phyloP scores from a whole-genome alignment of 2,888 invertebrate genomes.

The Philereme vetulata region DNA sequence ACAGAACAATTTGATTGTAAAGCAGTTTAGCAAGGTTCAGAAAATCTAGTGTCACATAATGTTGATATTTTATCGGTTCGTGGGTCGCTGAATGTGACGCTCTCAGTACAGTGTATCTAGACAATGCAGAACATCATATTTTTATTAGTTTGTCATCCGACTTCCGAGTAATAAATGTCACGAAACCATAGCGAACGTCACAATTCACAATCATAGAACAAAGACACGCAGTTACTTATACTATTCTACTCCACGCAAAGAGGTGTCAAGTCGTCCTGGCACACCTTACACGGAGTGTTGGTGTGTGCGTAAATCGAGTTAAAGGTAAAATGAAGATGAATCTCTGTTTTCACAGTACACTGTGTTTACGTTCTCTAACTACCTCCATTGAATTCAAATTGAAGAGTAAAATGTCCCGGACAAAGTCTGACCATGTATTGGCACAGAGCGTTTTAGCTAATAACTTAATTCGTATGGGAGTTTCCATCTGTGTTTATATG shows the following conservation, averaged over 20 bases:
- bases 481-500: conserved; percentile 57
- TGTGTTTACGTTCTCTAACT: conserved; percentile 68
- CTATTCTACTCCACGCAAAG: no score
- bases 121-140: conserved; percentile 29
- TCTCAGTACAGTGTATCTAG: conserved; percentile 6
- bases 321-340: conserved; percentile 4
- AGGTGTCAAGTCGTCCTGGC: no score
- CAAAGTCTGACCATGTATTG: conserved; percentile 63
- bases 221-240: no score
- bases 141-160: not conserved
- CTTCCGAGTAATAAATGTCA: no score
- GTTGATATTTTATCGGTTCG: conserved; percentile 63
- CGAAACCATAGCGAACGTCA: no score
- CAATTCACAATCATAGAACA: no score
- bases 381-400: conserved; percentile 80
- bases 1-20: conserved; percentile 51
- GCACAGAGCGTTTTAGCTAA: conserved; percentile 72
- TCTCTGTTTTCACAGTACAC: conserved; percentile 40
- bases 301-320: not conserved
- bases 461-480: conserved; percentile 81
- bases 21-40: conserved; percentile 53
- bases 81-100: conserved; percentile 39
- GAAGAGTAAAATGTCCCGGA: conserved; percentile 71
- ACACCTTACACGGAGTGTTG: no score
- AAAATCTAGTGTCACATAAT: conserved; percentile 62